Base-by-base conservation (phyloP, 2,113 vertebrate species). In the Zosterops hypoxanthus region DNA sequence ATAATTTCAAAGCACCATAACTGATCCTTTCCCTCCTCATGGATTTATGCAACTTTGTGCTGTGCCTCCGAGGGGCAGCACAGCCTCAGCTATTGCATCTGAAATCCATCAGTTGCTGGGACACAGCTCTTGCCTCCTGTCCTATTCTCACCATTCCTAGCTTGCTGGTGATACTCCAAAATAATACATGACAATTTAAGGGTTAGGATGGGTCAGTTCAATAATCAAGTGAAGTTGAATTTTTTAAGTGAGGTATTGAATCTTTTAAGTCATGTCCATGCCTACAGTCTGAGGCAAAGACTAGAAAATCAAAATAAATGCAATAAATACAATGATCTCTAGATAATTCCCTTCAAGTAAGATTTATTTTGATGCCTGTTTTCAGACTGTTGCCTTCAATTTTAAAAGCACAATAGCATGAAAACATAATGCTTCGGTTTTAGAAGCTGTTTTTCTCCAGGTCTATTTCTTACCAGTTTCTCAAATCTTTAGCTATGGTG, bases 271-370 rank as follows among this genome's bases (percentile, higher is more conserved):
- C 71, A 60, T 64, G 53, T 71, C 72, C 41, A 10, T 78, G 90
- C n/a, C 28, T 60, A 25, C 19, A 78, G 59, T 87, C 87, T 86
- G 70, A 91, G 47, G 69, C 42, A 92, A 72, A 61, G 88, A 14
- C 26, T 41, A 65, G 60, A 88, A 96, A 95, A 96, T 94, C 94
- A 95, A 94, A 96, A 69, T 49, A 93, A 96, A 95, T 76, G 44
- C 64, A 93, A 94, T 90, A 94, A 80, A 96, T 83, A 80, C 44
- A 92, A 33, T 16, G 60, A 92, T 88, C 82, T 96, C 71, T 60
- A 90, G 71, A 92, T 94, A 92, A 88, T 78, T 93, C 76, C 55
- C 69, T 76, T 78, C 68, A 26, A 71, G 75, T 42, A 84, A 72
- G 44, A 82, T 88, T 84, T 84, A 84, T 93, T 84, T 87, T 2